phyloP scores from a whole-genome alignment of 2,888 invertebrate species.

The Papilio gigon region DNA sequence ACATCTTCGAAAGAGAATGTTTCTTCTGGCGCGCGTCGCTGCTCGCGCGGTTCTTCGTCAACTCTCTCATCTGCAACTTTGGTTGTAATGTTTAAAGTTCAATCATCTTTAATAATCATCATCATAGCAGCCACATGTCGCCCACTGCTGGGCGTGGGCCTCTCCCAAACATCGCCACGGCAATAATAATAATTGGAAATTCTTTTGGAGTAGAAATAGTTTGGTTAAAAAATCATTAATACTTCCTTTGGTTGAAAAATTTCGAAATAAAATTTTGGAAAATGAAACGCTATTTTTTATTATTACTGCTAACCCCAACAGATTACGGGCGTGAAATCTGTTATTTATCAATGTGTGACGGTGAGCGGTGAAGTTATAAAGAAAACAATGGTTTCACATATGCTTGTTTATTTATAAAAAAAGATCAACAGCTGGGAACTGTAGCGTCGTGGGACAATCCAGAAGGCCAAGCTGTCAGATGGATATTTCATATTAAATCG shows the following conservation, averaged over 20 bases:
- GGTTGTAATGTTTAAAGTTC: constrained; percentile 52
- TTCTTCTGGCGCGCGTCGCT: constrained; percentile 56
- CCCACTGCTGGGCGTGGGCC: too few relatives aligned
- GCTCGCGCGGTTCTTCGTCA: constrained; percentile 55
- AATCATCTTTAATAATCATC: neutral
- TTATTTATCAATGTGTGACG: too few relatives aligned
- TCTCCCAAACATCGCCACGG: too few relatives aligned
- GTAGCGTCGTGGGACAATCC: constrained; percentile 52
- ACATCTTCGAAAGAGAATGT: constrained; percentile 62
- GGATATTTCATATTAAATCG: constrained; percentile 32
- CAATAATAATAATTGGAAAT: too few relatives aligned
- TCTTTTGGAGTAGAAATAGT: too few relatives aligned
- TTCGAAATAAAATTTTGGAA: too few relatives aligned
- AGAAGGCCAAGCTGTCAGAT: constrained; percentile 52
- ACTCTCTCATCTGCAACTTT: constrained; percentile 59
- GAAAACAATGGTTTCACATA: constrained; percentile 23
- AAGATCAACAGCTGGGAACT: constrained; percentile 54
- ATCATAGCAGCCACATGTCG: too few relatives aligned
- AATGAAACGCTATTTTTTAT: too few relatives aligned
- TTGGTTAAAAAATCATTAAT: too few relatives aligned
- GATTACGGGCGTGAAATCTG: too few relatives aligned
- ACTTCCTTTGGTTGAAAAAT: too few relatives aligned
- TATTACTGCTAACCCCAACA: too few relatives aligned
- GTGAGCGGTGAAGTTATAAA: constrained; percentile 12
- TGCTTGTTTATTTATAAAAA: constrained; percentile 51